Percentiles rank a stretch among this genome's conserved stretches.
These are phyloP conservation scores for Panulirus ornatus DNA, from an alignment of 1,140 invertebrate species.

Conservation along the genomic window DNA sequence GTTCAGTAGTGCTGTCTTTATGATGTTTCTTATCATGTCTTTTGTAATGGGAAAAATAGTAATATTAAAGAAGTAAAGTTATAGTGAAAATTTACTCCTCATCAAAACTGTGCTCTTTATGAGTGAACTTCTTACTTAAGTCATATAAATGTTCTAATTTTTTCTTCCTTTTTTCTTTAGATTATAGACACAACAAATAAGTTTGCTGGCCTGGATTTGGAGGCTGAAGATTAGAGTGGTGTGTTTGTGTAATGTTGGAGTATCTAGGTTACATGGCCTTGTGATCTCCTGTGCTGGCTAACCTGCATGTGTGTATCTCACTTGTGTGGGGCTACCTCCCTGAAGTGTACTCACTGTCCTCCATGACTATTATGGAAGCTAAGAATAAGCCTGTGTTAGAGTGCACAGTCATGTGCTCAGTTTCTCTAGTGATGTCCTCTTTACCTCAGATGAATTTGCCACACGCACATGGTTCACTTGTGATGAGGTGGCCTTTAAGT, in stretches of 20 bases:
- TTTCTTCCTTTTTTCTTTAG: conserved; percentile 21
- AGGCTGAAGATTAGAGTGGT: conserved; percentile 40
- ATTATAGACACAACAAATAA: conserved; percentile 53
- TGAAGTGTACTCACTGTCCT: conserved; percentile 30
- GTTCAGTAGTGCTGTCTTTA: too few species aligned
- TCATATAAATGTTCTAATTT: neutral
- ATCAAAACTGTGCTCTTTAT: neutral
- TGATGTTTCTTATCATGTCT: too few species aligned
- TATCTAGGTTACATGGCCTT: conserved; percentile 26
- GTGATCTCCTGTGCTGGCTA: conserved; percentile 41
- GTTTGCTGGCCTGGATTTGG: conserved; percentile 49
- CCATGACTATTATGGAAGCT: conserved; percentile 23
- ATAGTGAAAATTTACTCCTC: neutral
- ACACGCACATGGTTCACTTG: neutral
- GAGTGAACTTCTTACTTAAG: neutral
- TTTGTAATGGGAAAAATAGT: too few species aligned
- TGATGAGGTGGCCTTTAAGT: neutral
- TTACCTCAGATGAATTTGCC: neutral
- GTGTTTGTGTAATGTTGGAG: conserved; percentile 2
- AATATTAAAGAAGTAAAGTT: too few species aligned
- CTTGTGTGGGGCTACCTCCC: conserved; percentile 27
- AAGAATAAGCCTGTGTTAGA: neutral
- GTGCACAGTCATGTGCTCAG: neutral
- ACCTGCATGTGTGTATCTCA: conserved; percentile 21
- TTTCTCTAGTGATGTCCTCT: neutral